Evolutionary conservation across 2,797 vertebrate species (phyloP).

Genomic region (Pipistrellus pygmaeus): DNA sequence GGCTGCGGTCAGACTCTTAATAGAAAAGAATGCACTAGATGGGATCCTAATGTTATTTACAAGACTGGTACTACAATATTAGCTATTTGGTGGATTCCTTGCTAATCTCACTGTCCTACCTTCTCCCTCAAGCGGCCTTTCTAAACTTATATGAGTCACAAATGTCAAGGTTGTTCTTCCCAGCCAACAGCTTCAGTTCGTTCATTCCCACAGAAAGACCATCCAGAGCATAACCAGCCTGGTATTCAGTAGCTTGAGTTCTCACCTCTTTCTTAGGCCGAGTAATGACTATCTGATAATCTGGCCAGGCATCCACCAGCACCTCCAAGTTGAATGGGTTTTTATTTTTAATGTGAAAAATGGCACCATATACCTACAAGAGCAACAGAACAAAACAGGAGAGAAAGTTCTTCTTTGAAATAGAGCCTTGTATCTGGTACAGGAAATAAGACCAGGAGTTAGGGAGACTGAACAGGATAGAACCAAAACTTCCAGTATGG

Average conservation of each 20-base stretch:
- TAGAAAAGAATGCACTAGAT: neutral
- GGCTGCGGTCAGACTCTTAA: neutral
- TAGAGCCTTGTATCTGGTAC: neutral
- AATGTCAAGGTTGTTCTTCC: neutral
- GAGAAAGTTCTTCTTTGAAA: neutral
- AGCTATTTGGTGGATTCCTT: no score
- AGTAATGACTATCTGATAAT: slow-evolving; percentile 59
- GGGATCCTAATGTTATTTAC: neutral
- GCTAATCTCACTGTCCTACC: neutral
- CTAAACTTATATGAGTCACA: neutral
- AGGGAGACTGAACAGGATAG: neutral
- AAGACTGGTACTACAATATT: neutral
- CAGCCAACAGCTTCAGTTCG: neutral
- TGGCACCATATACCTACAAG: slow-evolving; percentile 65
- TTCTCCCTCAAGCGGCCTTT: neutral
- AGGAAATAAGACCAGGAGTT: neutral
- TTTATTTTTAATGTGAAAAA: slow-evolving; percentile 61
- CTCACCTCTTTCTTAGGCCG: slow-evolving; percentile 52
- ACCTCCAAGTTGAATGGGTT: slow-evolving; percentile 74
- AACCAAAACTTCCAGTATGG: neutral
- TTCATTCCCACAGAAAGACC: neutral
- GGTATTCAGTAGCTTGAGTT: neutral
- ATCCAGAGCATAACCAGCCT: neutral
- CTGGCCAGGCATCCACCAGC: slow-evolving; percentile 76
- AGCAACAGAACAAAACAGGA: neutral